Base-by-base conservation (phyloP, 2,888 invertebrate species). In the Alcis repandata region DNA sequence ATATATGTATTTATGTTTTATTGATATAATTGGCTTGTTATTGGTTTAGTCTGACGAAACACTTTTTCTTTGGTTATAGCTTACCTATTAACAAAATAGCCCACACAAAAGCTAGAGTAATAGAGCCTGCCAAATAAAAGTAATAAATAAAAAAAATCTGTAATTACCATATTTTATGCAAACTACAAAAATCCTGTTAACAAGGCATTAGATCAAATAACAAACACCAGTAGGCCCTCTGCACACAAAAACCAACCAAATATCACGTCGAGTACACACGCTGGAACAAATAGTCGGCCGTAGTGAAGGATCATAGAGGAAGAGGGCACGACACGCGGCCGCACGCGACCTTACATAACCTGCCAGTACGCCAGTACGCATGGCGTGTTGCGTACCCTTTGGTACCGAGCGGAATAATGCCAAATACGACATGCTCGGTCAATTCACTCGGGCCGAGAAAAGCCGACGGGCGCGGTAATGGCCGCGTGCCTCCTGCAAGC, bases 201-300 rank as follows among this genome's bases (percentile, higher is more conserved):
- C 58, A 63, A 43, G 45, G 69, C 62, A 69, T 71, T 70, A 70
- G 60, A 54, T 65, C 64, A 65, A 70, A 73, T 68, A 75, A 67
- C 74, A 72, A 71, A 74, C 38, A 65, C 36, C 64, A 33, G 56
- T 15, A 32, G n/a, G 38, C 51, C 45, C 13, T 43, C 59, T 64
- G 69, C 69, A 51, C 17, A 69, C 65, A 70, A 70, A 70, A 71
- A 75, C 62, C 61, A 36, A 54, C 67, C 63, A 75, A 74, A 74
- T 72, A 74, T 73, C 71, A 71, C 67, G 68, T 58, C 75, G 74
- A 86, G 87, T 88, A 90, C 90, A 90, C 88, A 90, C n/a, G n/a
- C 80, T 92, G 88, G 87, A 89, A 84, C 89, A 91, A 92, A 91
- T 89, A 90, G 79, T 75, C 79, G 80, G 71, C 79, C 71, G 75